phyloP scores from a whole-genome alignment of 2,797 vertebrate species.

The Aldrovandia affinis region DNA sequence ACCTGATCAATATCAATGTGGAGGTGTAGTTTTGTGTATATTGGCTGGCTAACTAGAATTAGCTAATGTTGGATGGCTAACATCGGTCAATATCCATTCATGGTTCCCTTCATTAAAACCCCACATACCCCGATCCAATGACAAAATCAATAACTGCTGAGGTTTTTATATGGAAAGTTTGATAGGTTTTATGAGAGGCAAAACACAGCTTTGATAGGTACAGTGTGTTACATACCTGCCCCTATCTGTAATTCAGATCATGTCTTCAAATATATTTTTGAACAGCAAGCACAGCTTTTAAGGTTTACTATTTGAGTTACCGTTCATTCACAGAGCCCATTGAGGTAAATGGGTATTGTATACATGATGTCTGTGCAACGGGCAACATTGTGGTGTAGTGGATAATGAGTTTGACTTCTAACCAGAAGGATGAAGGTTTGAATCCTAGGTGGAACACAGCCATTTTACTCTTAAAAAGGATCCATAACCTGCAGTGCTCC shows the following conservation, averaged over 20 bases:
- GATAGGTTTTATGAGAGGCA: constrained; percentile 45
- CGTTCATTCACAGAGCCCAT: neutral
- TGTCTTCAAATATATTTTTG: neutral
- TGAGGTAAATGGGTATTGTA: neutral
- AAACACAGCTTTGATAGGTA: constrained; percentile 24
- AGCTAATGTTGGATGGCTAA: too few species aligned
- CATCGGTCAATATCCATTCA: constrained; percentile 55
- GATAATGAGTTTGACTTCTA: neutral
- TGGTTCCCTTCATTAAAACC: constrained; percentile 63
- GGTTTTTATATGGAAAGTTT: constrained; percentile 40
- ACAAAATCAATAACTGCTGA: constrained; percentile 64
- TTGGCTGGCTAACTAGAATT: constrained; percentile 58
- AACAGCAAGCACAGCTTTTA: neutral
- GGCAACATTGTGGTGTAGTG: neutral
- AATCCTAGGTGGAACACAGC: neutral
- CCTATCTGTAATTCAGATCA: constrained; percentile 18
- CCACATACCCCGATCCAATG: constrained; percentile 38
- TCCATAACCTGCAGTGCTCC: neutral
- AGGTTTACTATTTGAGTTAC: neutral
- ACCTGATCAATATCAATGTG: constrained; percentile 65
- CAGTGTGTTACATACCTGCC: constrained; percentile 34
- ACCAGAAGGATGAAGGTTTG: too few species aligned
- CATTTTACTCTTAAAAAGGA: neutral
- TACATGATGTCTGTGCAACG: neutral
- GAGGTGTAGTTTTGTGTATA: constrained; percentile 59